Evolutionary conservation across 2,888 invertebrate species (phyloP).

Genomic region (Keiferia lycopersicella): DNA sequence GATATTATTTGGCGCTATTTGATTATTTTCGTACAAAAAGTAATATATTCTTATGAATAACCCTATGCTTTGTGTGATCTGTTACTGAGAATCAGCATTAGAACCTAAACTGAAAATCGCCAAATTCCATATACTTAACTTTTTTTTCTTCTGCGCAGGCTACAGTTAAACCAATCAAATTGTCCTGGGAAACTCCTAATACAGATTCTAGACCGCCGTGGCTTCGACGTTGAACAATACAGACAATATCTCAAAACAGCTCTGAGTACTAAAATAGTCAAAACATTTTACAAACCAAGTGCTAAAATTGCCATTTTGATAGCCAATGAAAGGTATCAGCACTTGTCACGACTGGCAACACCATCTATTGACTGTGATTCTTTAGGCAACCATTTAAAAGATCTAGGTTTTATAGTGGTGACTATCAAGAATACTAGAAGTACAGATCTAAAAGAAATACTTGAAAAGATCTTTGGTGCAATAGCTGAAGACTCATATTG

Average conservation of each 20-base stretch:
- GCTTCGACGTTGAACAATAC: constrained; percentile 53
- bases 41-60: neutral
- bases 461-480: constrained; percentile 50
- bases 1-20: neutral
- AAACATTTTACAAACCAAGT: constrained; percentile 59
- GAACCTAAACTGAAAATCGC: neutral
- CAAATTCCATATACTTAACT: no score
- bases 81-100: neutral
- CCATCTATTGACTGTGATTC: constrained; percentile 70
- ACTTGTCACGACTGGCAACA: constrained; percentile 66
- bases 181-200: constrained; percentile 65
- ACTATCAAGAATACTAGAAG: constrained; percentile 59
- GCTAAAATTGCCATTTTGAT: constrained; percentile 71
- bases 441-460: constrained; percentile 47
- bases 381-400: constrained; percentile 56
- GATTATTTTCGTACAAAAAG: neutral
- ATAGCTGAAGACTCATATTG: constrained; percentile 70
- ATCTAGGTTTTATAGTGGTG: constrained; percentile 64
- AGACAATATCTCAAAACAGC: constrained; percentile 47
- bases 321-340: constrained; percentile 66
- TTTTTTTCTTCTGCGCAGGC: neutral
- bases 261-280: constrained; percentile 46
- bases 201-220: constrained; percentile 59
- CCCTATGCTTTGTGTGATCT: neutral
- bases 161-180: constrained; percentile 42